phyloP scores from a whole-genome alignment of 2,113 vertebrate species.

The Notiomystis cincta region DNA sequence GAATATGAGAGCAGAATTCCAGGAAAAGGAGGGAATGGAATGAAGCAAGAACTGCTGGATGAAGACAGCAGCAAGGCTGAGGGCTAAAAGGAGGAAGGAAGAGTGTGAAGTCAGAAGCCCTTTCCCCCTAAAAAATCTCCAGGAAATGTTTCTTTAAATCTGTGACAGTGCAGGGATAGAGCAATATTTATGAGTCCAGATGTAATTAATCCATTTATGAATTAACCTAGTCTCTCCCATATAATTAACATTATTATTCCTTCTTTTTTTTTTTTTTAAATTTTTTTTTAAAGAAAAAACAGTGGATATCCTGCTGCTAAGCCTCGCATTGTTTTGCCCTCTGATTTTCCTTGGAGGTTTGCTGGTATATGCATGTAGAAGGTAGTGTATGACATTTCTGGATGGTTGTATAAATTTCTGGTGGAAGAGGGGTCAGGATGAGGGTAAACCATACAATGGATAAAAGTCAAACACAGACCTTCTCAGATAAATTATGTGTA shows the following conservation, averaged over 20 bases:
- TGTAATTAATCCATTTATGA: background rate
- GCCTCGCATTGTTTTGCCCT: background rate
- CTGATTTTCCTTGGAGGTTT: constrained; percentile 23
- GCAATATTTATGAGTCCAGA: background rate
- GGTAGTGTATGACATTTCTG: background rate
- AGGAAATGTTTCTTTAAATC: background rate
- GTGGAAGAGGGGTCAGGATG: background rate
- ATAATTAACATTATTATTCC: background rate
- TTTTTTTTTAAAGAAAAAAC: background rate
- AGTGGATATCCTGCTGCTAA: background rate
- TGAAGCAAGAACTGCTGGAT: background rate
- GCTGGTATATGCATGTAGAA: background rate
- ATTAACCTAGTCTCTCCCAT: background rate
- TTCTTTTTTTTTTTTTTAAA: background rate
- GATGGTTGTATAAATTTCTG: background rate
- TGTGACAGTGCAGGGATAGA: background rate
- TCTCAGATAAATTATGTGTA: background rate
- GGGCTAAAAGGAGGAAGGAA: background rate
- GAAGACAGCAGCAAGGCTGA: background rate
- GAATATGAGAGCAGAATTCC: background rate
- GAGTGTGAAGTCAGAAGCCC: background rate
- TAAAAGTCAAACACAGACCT: background rate
- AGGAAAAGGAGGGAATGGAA: background rate
- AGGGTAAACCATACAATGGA: background rate
- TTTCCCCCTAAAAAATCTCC: background rate